phyloP scores from a whole-genome alignment of 2,113 vertebrate genomes.

The Thamnaconus septentrionalis region DNA sequence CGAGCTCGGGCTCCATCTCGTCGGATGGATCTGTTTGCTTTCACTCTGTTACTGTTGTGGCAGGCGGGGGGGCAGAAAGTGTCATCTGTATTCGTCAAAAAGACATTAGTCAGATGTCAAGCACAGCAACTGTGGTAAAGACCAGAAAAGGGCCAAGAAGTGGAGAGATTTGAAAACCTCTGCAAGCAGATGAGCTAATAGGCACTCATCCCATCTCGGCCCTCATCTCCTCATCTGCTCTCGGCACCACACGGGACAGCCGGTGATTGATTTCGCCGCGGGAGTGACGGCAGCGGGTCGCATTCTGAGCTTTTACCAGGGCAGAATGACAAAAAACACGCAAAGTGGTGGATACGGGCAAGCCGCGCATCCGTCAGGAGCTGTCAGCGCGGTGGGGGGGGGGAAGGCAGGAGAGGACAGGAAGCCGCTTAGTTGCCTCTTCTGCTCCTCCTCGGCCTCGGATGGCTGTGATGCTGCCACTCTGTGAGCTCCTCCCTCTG shows the following conservation, averaged over 20 bases:
- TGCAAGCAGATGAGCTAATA: constrained; percentile 54
- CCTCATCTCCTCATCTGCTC: constrained; percentile 13
- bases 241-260: constrained; percentile 26
- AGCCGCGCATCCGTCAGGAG: constrained; percentile 66
- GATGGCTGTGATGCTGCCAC: background rate
- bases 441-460: constrained; percentile 18
- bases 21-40: constrained; percentile 41
- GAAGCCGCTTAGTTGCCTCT: constrained; percentile 34
- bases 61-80: background rate
- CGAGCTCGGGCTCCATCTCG: constrained; percentile 4
- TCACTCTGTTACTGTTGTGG: constrained; percentile 16
- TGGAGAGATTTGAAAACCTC: constrained; percentile 8
- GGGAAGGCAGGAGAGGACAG: constrained; percentile 54
- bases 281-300: constrained; percentile 27
- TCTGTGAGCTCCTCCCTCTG: no score
- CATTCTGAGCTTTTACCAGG: constrained; percentile 27
- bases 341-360: constrained; percentile 53
- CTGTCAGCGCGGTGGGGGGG: constrained; percentile 64
- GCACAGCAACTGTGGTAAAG: background rate
- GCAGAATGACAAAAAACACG: background rate
- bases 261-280: constrained; percentile 44
- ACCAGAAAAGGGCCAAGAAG: background rate
- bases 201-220: constrained; percentile 22
- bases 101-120: background rate
- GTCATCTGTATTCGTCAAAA: background rate